Percentiles rank a stretch among this genome's conserved stretches.
Evolutionary conservation across 1,140 invertebrate genomes (phyloP).

Genomic region (Drosophila teissieri): DNA sequence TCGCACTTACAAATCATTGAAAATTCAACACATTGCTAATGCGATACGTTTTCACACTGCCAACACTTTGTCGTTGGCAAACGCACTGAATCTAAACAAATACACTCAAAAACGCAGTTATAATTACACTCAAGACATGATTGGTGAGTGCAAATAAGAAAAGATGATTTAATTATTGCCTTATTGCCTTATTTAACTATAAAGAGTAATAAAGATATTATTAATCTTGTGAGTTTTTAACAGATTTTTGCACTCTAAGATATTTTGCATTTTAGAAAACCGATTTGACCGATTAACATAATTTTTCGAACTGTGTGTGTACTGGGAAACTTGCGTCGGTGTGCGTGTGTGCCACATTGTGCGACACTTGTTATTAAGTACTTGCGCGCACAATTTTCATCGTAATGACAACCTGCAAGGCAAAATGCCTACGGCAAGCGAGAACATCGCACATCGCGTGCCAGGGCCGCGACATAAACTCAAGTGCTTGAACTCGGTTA

Average conservation of each 20-base stretch:
- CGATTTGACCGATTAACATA: neutral
- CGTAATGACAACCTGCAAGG: conserved; percentile 80
- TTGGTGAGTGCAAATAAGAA: too few relatives aligned
- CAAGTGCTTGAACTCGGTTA: conserved; percentile 68
- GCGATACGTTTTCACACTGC: conserved; percentile 67
- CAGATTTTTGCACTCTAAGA: too few relatives aligned
- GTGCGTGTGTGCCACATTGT: conserved; percentile 66
- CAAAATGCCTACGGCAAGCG: conserved; percentile 71
- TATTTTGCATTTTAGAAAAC: neutral
- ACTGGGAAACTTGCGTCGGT: conserved; percentile 8
- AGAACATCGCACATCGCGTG: conserved; percentile 74
- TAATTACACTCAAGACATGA: neutral
- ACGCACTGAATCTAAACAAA: conserved; percentile 9
- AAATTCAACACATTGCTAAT: conserved; percentile 81
- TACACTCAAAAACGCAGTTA: neutral
- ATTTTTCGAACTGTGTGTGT: conserved; percentile 3
- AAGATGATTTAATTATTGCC: neutral
- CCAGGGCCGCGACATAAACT: conserved; percentile 74
- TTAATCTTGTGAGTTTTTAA: too few relatives aligned
- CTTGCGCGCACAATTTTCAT: conserved; percentile 78
- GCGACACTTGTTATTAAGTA: conserved; percentile 81
- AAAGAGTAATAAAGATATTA: too few relatives aligned
- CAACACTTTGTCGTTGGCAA: conserved; percentile 55
- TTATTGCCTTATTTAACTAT: too few relatives aligned
- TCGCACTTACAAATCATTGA: conserved; percentile 77